Evolutionary conservation across 2,113 vertebrate genomes (phyloP), one percentile per base, ranked within the genome.

Genomic region (Callocephalon fimbriatum): DNA sequence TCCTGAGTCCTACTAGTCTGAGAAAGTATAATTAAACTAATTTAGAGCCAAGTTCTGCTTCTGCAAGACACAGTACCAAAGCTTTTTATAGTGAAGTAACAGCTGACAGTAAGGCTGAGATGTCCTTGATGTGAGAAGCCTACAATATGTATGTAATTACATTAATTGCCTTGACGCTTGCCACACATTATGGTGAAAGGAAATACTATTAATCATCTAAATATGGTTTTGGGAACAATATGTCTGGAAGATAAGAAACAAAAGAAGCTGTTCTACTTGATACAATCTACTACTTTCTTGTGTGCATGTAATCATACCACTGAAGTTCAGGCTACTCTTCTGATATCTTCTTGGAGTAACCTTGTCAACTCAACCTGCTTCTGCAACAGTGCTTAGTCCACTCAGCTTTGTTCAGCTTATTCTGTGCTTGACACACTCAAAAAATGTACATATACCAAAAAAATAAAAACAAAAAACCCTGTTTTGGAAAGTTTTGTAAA

Each of bases 1-100:
- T 88, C 54, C 73, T 50, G 42, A 93, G 62, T 91, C 40, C 27
- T 81, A 80, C 75, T 47, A 77, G 65, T 61, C 73, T 84, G 68
- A 90, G 67, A 61, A 91, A 89, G 26, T 26, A 47, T 89, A 81
- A 96, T 92, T 96, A 90, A 94, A 86, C 21, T 82, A 10, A 79
- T 91, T 82, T 88, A 73, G 12, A 95, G 50, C 37, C 66, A 95
- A 50, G 25, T 85, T 13, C 21, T 90, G 7, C 37, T 90, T 78
- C 85, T 87, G 61, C 21, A 15, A 89, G 47, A 87, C 27, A 81
- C 31, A 48, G 61, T 42, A 51, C 29, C 81, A 48, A 93, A 90
- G 61, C 66, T 91, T 94, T 94, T 93, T 92, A 73, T 73, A 92
- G 82, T 70, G 53, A 87, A 93, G 53, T 54, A 72, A 51, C 44